A percentile compares a stretch with the other conserved stretches of the same genome.
phyloP scores from a whole-genome alignment of 1,140 invertebrate genomes.

The Piezodorus guildinii region DNA sequence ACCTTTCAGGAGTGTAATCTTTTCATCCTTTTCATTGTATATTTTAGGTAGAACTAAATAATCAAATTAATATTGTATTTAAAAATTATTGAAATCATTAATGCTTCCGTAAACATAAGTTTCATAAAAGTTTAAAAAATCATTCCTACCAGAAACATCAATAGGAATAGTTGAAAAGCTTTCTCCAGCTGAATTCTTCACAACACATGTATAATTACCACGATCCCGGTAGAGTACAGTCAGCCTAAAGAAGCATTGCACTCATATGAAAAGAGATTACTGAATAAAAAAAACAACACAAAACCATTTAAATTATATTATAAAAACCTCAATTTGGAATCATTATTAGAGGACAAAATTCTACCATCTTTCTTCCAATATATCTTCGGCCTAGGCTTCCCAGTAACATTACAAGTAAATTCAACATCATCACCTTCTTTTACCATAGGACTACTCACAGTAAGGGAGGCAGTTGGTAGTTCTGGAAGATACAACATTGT shows the following conservation, averaged over 20 bases:
- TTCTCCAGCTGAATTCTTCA: slow-evolving; percentile 17
- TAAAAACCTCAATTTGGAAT: slow-evolving; percentile 1
- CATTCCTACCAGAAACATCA: slow-evolving; percentile 29
- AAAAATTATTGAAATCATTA: too few relatives aligned
- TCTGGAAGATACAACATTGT: not conserved
- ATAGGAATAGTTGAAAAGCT: slow-evolving; percentile 39
- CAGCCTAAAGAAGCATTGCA: slow-evolving; percentile 1
- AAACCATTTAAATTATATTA: not conserved
- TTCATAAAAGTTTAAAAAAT: too few relatives aligned
- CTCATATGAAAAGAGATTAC: not conserved
- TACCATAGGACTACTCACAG: not conserved
- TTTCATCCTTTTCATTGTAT: slow-evolving; percentile 1
- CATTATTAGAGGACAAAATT: slow-evolving; percentile 5
- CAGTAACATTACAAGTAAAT: slow-evolving; percentile 10
- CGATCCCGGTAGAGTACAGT: not conserved
- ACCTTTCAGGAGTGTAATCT: not conserved
- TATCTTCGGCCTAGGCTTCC: slow-evolving; percentile 12
- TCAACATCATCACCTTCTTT: slow-evolving; percentile 12
- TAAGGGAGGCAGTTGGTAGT: not conserved
- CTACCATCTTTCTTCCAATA: slow-evolving; percentile 15
- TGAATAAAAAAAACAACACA: not conserved
- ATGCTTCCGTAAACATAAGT: too few relatives aligned
- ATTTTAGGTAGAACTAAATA: slow-evolving; percentile 1
- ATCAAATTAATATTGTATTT: too few relatives aligned
- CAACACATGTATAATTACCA: slow-evolving; percentile 19